phyloP scores from a whole-genome alignment of 2,113 vertebrate genomes.

The Cyanoramphus novaezelandiae region DNA sequence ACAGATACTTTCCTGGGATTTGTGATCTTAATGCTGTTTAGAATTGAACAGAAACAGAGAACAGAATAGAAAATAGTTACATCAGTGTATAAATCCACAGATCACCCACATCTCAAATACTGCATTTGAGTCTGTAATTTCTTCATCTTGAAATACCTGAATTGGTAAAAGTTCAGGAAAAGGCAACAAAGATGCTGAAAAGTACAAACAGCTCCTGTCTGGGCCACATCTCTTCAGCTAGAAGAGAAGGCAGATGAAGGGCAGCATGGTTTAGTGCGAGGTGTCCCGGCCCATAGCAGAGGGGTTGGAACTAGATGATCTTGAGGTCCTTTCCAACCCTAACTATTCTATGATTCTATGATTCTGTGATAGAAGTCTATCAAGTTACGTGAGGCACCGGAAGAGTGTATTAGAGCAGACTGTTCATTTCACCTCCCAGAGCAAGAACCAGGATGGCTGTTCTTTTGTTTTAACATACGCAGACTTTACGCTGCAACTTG shows the following conservation, averaged over 20 bases:
- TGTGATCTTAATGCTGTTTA: neutral
- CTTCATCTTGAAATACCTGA: neutral
- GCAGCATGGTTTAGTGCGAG: neutral
- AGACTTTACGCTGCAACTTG: neutral
- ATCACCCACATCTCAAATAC: neutral
- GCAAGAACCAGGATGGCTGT: neutral
- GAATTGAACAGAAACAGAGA: neutral
- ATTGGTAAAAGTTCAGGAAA: neutral
- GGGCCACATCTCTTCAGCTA: neutral
- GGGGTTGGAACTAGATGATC: neutral
- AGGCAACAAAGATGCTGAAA: neutral
- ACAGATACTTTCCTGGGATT: no score
- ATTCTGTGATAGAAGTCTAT: neutral
- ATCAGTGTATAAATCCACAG: neutral
- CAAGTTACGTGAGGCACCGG: neutral
- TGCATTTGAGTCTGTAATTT: neutral
- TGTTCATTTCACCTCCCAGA: neutral
- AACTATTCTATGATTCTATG: neutral
- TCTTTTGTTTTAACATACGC: neutral
- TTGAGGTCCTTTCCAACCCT: neutral
- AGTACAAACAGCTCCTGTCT: neutral
- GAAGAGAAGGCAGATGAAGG: neutral
- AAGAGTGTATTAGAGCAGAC: neutral
- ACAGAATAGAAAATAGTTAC: neutral
- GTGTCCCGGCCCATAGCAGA: no score